Percentiles rank a stretch among this genome's conserved stretches.
phyloP scores from a whole-genome alignment of 2,113 vertebrate genomes.

The Phasianus colchicus region DNA sequence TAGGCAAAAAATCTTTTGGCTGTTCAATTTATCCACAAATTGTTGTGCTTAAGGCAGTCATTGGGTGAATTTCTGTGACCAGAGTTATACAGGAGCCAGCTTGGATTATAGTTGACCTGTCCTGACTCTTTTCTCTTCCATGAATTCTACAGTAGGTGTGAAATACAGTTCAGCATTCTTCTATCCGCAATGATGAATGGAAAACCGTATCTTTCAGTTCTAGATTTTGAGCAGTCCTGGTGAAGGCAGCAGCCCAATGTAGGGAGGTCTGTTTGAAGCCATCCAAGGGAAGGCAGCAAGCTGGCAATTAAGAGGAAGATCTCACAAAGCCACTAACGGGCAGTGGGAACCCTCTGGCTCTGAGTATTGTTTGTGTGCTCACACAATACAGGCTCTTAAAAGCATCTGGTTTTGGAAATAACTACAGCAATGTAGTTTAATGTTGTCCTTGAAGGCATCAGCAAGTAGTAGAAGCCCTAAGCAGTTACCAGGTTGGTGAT shows the following conservation, averaged over 20 bases:
- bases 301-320: not conserved
- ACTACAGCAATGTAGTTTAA: constrained; percentile 2
- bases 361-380: not conserved
- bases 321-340: constrained; percentile 25
- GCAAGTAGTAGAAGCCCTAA: constrained; percentile 34
- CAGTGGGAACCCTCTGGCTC: constrained; percentile 4
- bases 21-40: constrained; percentile 46
- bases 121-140: not conserved
- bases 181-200: not conserved
- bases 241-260: not conserved
- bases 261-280: not conserved
- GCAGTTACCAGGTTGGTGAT: constrained; percentile 4
- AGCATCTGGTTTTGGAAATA: constrained; percentile 45
- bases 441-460: constrained; percentile 20
- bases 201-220: not conserved
- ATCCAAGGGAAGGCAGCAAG: not conserved
- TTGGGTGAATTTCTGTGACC: constrained; percentile 21
- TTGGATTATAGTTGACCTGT: not conserved
- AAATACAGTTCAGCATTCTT: not conserved
- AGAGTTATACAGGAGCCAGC: not conserved
- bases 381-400: constrained; percentile 1
- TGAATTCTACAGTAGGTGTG: not conserved
- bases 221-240: not conserved
- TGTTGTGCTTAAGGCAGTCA: constrained; percentile 16
- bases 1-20: not conserved